Percentiles rank a stretch among this genome's conserved stretches.
Conservation (phyloP, 2,888 invertebrate species). For the Marronus borbonicus region DNA sequence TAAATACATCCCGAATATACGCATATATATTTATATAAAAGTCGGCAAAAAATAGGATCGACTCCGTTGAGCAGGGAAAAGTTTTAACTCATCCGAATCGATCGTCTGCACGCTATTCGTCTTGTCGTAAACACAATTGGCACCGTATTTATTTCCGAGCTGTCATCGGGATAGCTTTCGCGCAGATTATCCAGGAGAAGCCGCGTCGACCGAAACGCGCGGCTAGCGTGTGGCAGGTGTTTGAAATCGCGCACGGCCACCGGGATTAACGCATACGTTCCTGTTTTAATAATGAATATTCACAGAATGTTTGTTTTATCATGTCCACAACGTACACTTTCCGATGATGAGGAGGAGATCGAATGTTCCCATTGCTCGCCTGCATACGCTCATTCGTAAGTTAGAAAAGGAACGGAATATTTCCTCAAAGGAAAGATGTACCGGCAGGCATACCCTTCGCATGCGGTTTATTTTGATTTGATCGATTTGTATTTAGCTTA, state of each 20-base stretch:
- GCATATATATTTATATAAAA: too few relatives aligned
- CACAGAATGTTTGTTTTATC: conserved; percentile 8
- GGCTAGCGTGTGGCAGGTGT: conserved; percentile 16
- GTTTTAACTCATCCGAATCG: conserved; percentile 22
- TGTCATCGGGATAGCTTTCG: conserved; percentile 33
- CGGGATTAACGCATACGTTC: neutral
- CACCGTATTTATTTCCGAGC: conserved; percentile 29
- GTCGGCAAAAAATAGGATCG: neutral
- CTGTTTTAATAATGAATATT: conserved; percentile 15
- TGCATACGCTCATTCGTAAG: neutral
- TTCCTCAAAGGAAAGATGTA: neutral
- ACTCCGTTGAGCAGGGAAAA: neutral
- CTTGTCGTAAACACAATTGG: conserved; percentile 36
- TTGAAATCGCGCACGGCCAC: conserved; percentile 11
- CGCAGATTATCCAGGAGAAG: conserved; percentile 15
- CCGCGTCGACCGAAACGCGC: neutral
- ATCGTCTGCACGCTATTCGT: conserved; percentile 24
- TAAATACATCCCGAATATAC: too few relatives aligned
- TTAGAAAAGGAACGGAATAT: neutral
- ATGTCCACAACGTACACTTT: neutral
- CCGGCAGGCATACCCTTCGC: neutral
- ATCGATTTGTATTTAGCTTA: neutral
- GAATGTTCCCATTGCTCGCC: neutral
- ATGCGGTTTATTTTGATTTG: conserved; percentile 8
- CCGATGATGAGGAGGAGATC: neutral